Evolutionary conservation across 2,888 invertebrate genomes (phyloP), one percentile per base, ranked within the genome.

Genomic region (Euplexia lucipara): DNA sequence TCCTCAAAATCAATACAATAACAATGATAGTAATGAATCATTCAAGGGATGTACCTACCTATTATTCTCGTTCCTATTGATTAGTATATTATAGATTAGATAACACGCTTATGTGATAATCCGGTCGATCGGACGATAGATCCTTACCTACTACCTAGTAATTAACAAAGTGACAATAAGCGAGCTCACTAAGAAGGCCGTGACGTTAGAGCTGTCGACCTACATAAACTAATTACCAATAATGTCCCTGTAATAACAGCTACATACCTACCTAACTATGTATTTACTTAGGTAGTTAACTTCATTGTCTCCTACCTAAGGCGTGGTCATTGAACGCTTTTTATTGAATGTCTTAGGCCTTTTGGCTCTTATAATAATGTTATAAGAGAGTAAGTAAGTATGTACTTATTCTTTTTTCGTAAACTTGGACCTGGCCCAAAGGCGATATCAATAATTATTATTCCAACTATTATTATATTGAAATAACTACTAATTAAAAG

Each of bases 71-170:
- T 26, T 3, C 26, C 14, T 35, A 51, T 70, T 30, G 57, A 57
- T 62, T 49, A 54, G 12, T 20, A n/a, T 35, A 45, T 30, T 41
- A 30, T 2, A 66, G 47, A 71, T 70, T 22, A 71, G 71, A 72
- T 75, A 61, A 52, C 37, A 32, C 10, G 14, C 18, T 44, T 41
- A 70, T 47, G 41, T 45, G 5, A 20, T 10, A 57, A 74, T 41
- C 35, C 44, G n/a, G 44, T 73, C 44, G n/a, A 39, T 73, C 59
- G 26, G 20, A 37, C 12, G 9, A 42, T 70, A 22, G 35, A 61
- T 44, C 35, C 35, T 18, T 37, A 64, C 8, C 9, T 20, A 60
- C 26, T 64, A 35, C 16, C 47, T n/a, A n/a, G n/a, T n/a, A 48
- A 69, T 60, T 64, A 64, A n/a, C 42, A 20, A 35, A 51, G 18